phyloP scores from a whole-genome alignment of 2,888 invertebrate species.

The Elmis aenea region DNA sequence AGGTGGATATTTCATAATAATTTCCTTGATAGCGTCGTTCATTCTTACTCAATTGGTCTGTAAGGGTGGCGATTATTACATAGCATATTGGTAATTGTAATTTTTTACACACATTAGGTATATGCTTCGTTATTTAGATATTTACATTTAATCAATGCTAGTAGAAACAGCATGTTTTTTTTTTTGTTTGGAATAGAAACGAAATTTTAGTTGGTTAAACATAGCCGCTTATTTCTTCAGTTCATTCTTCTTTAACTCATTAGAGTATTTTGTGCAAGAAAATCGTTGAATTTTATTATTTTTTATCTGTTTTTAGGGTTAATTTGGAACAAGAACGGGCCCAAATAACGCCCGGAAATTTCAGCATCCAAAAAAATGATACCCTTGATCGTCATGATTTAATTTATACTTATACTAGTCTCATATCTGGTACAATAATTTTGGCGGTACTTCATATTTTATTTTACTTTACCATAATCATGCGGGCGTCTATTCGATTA shows the following conservation, averaged over 20 bases:
- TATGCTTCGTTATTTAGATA: too few relatives aligned
- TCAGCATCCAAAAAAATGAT: too few relatives aligned
- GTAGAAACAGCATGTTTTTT: too few relatives aligned
- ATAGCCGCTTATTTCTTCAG: too few relatives aligned
- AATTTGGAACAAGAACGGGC: conserved; percentile 24
- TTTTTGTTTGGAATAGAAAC: too few relatives aligned
- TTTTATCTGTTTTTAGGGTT: conserved; percentile 30
- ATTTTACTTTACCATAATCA: conserved; percentile 40
- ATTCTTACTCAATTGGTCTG: conserved; percentile 56
- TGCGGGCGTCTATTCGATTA: conserved; percentile 39
- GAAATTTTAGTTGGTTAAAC: too few relatives aligned
- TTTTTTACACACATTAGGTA: neutral
- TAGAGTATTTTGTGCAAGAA: too few relatives aligned
- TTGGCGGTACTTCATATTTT: conserved; percentile 36
- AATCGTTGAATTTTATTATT: too few relatives aligned
- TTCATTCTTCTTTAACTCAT: too few relatives aligned
- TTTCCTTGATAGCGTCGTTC: conserved; percentile 48
- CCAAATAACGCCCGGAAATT: neutral
- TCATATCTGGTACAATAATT: conserved; percentile 47
- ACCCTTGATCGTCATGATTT: too few relatives aligned
- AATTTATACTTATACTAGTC: conserved; percentile 48
- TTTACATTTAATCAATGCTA: too few relatives aligned
- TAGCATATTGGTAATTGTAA: conserved; percentile 55
- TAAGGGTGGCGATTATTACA: conserved; percentile 64
- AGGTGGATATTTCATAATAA: conserved; percentile 46